Evolutionary conservation across 2,888 invertebrate genomes (phyloP).

Genomic region (Caenorhabditis sulstoni): DNA sequence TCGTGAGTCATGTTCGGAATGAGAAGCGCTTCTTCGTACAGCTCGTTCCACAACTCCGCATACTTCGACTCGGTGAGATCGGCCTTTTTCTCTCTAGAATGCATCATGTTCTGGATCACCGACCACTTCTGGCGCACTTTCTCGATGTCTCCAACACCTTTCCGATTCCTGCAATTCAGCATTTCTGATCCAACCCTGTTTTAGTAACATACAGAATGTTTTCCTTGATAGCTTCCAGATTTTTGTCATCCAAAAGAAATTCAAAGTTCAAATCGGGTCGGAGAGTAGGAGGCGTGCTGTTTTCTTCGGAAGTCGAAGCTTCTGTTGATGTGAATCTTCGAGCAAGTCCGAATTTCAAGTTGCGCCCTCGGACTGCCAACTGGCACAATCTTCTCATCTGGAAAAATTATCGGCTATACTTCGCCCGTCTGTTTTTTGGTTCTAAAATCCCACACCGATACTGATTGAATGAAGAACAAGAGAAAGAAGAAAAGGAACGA

Average conservation of each 20-base stretch:
- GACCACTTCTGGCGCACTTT: constrained; percentile 70
- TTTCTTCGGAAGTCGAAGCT: constrained; percentile 36
- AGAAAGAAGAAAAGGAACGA: not conserved
- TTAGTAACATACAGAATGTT: constrained; percentile 65
- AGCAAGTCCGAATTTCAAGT: constrained; percentile 20
- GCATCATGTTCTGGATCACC: constrained; percentile 65
- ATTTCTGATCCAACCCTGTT: not conserved
- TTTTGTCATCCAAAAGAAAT: constrained; percentile 74
- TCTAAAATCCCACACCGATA: not conserved
- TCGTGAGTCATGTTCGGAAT: constrained; percentile 75
- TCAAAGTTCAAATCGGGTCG: constrained; percentile 79
- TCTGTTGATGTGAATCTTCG: constrained; percentile 38
- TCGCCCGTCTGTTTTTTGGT: no score
- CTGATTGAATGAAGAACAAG: not conserved
- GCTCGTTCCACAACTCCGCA: constrained; percentile 70
- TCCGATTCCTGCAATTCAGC: constrained; percentile 62
- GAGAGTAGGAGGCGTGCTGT: constrained; percentile 20
- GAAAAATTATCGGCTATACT: no score
- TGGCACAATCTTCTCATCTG: constrained; percentile 27
- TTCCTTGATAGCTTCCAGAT: constrained; percentile 65
- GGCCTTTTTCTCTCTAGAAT: constrained; percentile 46
- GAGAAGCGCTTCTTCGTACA: constrained; percentile 71
- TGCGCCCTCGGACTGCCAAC: constrained; percentile 16
- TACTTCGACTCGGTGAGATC: constrained; percentile 65
- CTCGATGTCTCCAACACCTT: constrained; percentile 77